A percentile compares a stretch with the other conserved stretches of the same genome.
Conservation (phyloP, 2,888 invertebrate species). For the Pinctada fucata region DNA sequence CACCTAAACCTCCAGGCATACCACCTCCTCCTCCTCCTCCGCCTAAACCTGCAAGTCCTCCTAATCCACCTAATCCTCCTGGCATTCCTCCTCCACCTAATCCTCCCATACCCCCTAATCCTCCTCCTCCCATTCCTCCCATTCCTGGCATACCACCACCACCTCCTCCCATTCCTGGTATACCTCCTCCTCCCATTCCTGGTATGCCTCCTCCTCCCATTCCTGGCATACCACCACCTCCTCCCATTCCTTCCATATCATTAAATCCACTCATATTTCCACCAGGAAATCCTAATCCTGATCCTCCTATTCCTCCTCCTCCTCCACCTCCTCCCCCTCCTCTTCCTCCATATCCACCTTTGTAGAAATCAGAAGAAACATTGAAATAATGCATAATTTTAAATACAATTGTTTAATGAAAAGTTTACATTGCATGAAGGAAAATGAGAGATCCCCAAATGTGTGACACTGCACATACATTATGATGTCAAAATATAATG, state of each 20-base stretch:
- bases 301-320: not conserved
- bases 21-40: not conserved
- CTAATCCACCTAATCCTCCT: not conserved
- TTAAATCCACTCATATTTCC: conserved; percentile 2
- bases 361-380: not conserved
- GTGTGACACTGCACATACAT: too few relatives aligned
- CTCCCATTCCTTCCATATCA: conserved; percentile 1
- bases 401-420: too few relatives aligned
- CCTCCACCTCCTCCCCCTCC: not conserved
- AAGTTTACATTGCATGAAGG: too few relatives aligned
- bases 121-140: conserved; percentile 10
- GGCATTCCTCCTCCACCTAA: conserved; percentile 6
- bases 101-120: not conserved
- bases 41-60: not conserved
- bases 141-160: conserved; percentile 5
- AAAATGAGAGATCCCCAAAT: too few relatives aligned
- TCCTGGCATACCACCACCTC: not conserved
- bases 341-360: not conserved
- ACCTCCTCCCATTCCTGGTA: not conserved
- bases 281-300: not conserved
- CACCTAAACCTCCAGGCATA: not conserved
- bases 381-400: too few relatives aligned
- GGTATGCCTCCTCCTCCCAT: not conserved
- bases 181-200: conserved; percentile 2
- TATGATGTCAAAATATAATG: too few relatives aligned